Evolutionary conservation across 2,113 vertebrate genomes (phyloP).

Genomic region (Cyanoderma ruficeps): DNA sequence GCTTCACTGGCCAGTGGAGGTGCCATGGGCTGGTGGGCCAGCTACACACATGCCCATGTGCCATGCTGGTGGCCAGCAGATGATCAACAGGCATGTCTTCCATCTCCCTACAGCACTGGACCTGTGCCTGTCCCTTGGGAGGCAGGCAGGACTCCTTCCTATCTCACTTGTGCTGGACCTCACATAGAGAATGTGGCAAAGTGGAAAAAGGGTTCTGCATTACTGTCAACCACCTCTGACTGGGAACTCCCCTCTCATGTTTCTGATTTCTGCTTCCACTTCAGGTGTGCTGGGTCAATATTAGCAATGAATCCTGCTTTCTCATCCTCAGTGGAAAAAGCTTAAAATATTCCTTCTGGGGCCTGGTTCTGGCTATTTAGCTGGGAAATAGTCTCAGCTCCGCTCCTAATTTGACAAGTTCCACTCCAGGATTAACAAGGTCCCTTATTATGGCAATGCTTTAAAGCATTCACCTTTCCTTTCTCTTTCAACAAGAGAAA

Average conservation of each 20-base stretch:
- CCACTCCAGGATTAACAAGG: background rate
- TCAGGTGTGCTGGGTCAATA: background rate
- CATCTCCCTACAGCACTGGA: rapidly evolving
- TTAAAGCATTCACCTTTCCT: background rate
- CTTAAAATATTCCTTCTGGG: background rate
- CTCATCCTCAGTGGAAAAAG: background rate
- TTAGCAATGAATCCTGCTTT: background rate
- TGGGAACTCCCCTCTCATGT: rapidly evolving
- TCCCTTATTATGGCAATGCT: background rate
- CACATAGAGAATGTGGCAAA: rapidly evolving
- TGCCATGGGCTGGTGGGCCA: rapidly evolving
- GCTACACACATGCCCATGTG: rapidly evolving
- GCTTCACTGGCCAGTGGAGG: background rate
- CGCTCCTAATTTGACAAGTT: background rate
- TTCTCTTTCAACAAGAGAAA: background rate
- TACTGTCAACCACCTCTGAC: background rate
- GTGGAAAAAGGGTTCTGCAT: background rate
- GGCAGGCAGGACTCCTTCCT: background rate
- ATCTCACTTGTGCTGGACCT: background rate
- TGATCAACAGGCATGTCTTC: background rate
- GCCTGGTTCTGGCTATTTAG: background rate
- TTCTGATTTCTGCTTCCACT: background rate
- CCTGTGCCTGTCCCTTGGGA: too few relatives aligned
- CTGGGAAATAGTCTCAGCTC: background rate
- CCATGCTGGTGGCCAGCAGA: background rate